These are phyloP conservation scores for Benthosema pterotum DNA, from an alignment of 2,797 vertebrate species.

Conservation along the genomic window DNA sequence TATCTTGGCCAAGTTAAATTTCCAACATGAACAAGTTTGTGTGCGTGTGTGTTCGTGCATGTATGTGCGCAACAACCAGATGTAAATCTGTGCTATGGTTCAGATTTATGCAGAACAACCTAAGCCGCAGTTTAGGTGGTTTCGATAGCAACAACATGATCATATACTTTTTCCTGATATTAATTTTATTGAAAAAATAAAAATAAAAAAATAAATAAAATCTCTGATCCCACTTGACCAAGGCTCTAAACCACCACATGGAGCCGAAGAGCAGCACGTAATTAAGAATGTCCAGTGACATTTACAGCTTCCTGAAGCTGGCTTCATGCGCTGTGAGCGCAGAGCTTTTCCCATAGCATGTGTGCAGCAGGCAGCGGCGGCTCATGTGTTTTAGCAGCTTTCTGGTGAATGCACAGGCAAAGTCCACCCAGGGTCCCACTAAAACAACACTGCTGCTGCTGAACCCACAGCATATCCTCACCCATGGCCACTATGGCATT, in stretches of 20 bases:
- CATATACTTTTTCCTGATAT: too few species aligned
- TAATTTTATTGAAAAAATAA: too few species aligned
- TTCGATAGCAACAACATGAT: too few species aligned
- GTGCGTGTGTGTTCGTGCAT: too few species aligned
- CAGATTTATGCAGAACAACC: too few species aligned
- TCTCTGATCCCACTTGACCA: slow-evolving; percentile 42
- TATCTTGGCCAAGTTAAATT: too few species aligned
- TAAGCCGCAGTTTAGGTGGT: too few species aligned
- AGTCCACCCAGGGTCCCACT: slow-evolving; percentile 47
- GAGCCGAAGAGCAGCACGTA: slow-evolving; percentile 31
- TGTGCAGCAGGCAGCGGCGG: slow-evolving; percentile 28
- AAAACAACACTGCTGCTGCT: slow-evolving; percentile 11
- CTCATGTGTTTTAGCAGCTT: slow-evolving; percentile 64
- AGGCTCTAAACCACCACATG: slow-evolving; percentile 35
- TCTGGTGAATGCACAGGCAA: slow-evolving; percentile 42
- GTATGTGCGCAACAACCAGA: too few species aligned
- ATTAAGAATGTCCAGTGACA: slow-evolving; percentile 69
- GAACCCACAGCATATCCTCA: slow-evolving; percentile 34
- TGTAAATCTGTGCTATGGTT: too few species aligned
- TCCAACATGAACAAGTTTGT: too few species aligned
- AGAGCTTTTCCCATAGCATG: slow-evolving; percentile 54
- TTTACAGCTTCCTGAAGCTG: slow-evolving; percentile 71
- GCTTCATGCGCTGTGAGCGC: slow-evolving; percentile 40
- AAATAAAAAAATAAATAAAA: slow-evolving; percentile 43
- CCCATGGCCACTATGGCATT: slow-evolving; percentile 47